Evolutionary conservation across 2,888 invertebrate species (phyloP), one percentile per base, ranked within the genome.

Genomic region (Drosophila multiciliata): DNA sequence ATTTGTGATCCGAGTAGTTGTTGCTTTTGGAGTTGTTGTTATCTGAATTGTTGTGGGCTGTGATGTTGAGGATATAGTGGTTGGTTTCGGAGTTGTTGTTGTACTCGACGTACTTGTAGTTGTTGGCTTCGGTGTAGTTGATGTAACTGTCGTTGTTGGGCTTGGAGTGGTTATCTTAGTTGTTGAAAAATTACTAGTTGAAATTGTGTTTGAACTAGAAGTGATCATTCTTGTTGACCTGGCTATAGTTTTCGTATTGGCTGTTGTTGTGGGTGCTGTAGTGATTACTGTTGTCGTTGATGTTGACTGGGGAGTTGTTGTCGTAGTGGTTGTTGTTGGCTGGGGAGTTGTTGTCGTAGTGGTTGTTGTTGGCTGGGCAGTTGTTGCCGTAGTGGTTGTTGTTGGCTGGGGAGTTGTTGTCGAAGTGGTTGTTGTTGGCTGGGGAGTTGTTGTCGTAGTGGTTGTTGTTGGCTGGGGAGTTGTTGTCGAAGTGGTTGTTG

Each of bases 371-470:
- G 62, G 45, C 3, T 12, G 15, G 0, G 49, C 12, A 3, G 60
- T 53, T 3, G 63, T 63, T 15, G 58, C 42, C 42, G 60, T 52
- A 26, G 66, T 38, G 55, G 72, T 55, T 11, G 67, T 53, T 12
- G 53, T 52, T 12, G 66, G n/a, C 3, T 20, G 40, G 0, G n/a
- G 29, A 29, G 63, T 57, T 9, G 67, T 40, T 40, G 36, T 1
- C 12, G 35, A 53, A 26, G 66, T 38, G 55, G 72, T 55, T 11
- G 67, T 50, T 12, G 53, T 55, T 12, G 66, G n/a, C 3, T 20
- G 40, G 0, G 20, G 29, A 29, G 63, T 53, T 35, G 40, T 11
- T 33, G 32, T 48, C 17, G 33, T 15, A 8, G 12, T 7, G 11
- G 32, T 32, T 8, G 32, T 9, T 35, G 15, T 29, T 6, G 35